These are phyloP conservation scores for Stichodactyla mertensii DNA, from an alignment of 64 coral and sea anemone species.

Conservation along the genomic window DNA sequence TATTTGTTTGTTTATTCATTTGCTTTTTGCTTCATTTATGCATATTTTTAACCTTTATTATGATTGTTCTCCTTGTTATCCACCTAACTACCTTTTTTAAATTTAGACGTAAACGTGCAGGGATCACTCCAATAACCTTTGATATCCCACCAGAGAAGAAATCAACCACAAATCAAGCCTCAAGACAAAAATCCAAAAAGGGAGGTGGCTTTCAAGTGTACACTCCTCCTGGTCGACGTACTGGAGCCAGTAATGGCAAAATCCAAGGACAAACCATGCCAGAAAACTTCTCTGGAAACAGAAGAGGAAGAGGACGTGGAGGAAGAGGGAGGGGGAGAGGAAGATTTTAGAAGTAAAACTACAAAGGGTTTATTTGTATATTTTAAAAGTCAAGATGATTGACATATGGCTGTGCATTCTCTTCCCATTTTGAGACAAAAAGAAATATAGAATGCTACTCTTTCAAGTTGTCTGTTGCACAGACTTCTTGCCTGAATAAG, in stretches of 20 bases:
- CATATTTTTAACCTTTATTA: no score
- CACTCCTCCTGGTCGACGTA: conserved; percentile 71
- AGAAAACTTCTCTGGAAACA: conserved; percentile 41
- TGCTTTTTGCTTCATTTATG: no score
- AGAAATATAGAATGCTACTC: no score
- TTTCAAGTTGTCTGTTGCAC: no score
- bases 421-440: no score
- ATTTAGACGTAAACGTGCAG: conserved; percentile 87
- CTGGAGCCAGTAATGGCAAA: conserved; percentile 70
- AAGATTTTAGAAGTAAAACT: conserved; percentile 16
- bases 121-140: conserved; percentile 95
- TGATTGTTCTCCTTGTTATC: background rate
- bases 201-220: conserved; percentile 56
- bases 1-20: no score
- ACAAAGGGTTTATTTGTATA: background rate
- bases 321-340: conserved; percentile 46
- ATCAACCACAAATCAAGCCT: conserved; percentile 27
- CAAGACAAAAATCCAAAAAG: conserved; percentile 18
- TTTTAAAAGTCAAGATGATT: background rate
- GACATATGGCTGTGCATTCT: background rate
- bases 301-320: conserved; percentile 54
- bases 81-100: background rate
- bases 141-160: conserved; percentile 79
- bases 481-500: no score
- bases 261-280: conserved; percentile 90